These are phyloP conservation scores for Tholera decimalis DNA, from an alignment of 2,888 invertebrate species.

Conservation along the genomic window DNA sequence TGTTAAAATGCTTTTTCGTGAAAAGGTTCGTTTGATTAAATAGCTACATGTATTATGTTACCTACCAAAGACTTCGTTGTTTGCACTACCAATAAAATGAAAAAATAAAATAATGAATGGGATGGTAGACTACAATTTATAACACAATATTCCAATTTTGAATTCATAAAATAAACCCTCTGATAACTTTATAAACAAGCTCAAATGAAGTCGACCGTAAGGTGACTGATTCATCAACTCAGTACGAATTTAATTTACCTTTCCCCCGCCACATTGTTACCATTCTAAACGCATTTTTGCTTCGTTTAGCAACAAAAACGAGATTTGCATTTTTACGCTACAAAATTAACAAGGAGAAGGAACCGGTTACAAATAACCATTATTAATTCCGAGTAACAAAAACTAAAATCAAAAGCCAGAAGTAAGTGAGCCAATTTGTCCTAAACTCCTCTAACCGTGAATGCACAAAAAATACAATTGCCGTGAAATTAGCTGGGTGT, in stretches of 20 bases:
- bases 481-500: constrained; percentile 75
- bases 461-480: constrained; percentile 77
- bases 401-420: constrained; percentile 64
- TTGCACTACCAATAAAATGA: background rate
- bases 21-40: background rate
- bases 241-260: constrained; percentile 43
- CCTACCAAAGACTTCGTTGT: background rate
- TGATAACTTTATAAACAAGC: constrained; percentile 43
- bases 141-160: constrained; percentile 15
- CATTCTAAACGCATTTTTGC: constrained; percentile 43
- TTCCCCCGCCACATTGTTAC: constrained; percentile 29
- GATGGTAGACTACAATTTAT: background rate
- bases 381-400: constrained; percentile 53
- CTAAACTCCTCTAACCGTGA: constrained; percentile 60
- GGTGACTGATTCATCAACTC: constrained; percentile 45
- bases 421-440: constrained; percentile 62
- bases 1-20: constrained; percentile 2
- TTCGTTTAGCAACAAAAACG: constrained; percentile 40
- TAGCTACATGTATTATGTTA: background rate
- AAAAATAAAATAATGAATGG: too few species aligned
- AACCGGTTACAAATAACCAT: constrained; percentile 42
- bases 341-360: constrained; percentile 32
- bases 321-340: constrained; percentile 48
- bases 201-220: constrained; percentile 49
- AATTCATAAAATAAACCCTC: constrained; percentile 15